These are phyloP conservation scores for Theropithecus gelada DNA, from an alignment of 2,113 vertebrate species.

Conservation along the genomic window DNA sequence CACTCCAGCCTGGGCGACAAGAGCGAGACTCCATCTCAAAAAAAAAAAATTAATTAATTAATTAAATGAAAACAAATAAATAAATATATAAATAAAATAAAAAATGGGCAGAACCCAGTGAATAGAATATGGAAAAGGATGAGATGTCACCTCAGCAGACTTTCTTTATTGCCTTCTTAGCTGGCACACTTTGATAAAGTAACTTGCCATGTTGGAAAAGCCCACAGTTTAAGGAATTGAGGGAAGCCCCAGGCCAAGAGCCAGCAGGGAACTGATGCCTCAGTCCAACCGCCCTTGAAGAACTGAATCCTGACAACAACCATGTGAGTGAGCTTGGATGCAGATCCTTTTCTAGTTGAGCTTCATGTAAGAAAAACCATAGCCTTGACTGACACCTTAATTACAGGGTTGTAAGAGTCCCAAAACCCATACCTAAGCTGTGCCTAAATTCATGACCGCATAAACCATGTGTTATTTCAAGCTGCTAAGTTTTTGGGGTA, in stretches of 20 bases:
- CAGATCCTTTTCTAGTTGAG: background rate
- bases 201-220: background rate
- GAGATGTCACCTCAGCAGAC: background rate
- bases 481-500: background rate
- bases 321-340: background rate
- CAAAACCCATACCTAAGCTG: background rate
- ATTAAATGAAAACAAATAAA: no score
- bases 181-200: background rate
- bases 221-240: background rate
- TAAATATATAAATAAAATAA: no score
- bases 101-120: background rate
- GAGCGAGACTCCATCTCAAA: no score
- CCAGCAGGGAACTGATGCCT: background rate
- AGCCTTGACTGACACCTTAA: background rate
- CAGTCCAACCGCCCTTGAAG: background rate
- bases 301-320: background rate
- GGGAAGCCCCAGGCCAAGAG: background rate
- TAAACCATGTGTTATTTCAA: background rate
- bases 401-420: background rate
- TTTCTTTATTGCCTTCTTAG: background rate
- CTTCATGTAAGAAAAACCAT: background rate
- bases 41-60: no score
- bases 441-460: background rate
- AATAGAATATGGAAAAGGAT: background rate
- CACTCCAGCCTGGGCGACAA: no score